Base-by-base conservation (phyloP, 2,797 vertebrate species). In the Nannoperca australis region DNA sequence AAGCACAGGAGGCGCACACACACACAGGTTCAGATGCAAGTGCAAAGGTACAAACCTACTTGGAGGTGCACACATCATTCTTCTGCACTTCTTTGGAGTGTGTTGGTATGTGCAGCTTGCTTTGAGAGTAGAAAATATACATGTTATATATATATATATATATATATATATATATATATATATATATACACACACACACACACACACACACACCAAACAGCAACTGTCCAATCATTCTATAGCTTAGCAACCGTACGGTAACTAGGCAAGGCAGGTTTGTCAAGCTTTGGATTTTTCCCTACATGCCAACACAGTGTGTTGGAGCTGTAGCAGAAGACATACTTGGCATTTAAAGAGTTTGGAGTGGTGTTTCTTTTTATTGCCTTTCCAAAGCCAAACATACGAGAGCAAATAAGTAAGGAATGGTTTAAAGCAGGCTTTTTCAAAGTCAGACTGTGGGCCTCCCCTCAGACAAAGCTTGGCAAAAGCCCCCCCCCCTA, bases 1-100 rank as follows among this genome's bases (percentile, higher is more conserved):
- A 65, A 78, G 89, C 83, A 76, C 55, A 85, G 77, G 62, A 82
- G 34, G 63, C 63, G 65, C 14, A n/a, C 53, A 64, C 40, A 56
- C 50, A 69, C 59, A 22, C 47, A 62, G 22, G 66, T 71, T 30
- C 70, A 75, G 69, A 47, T 63, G 27, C 24, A 45, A 62, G 44
- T 22, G 44, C 15, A 17, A 20, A 44, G 45, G 47, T 45, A 63
- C 55, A 30, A 34, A 36, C 17, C 44, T 30, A 10, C 11, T 0
- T 27, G 17, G 24, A 44, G 3, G 0, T 15, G 34, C 27, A 13
- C 22, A n/a, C 13, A 62, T 32, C 7, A n/a, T 18, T 58, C 42
- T 38, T 60, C 36, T 13, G 24, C 65, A 61, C 32, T 76, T 51
- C 36, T 56, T 20, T 12, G 8, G 27, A 34, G 8, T 49, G 9